Evolutionary conservation across 2,888 invertebrate genomes (phyloP).

Genomic region (Tenthredo notha): DNA sequence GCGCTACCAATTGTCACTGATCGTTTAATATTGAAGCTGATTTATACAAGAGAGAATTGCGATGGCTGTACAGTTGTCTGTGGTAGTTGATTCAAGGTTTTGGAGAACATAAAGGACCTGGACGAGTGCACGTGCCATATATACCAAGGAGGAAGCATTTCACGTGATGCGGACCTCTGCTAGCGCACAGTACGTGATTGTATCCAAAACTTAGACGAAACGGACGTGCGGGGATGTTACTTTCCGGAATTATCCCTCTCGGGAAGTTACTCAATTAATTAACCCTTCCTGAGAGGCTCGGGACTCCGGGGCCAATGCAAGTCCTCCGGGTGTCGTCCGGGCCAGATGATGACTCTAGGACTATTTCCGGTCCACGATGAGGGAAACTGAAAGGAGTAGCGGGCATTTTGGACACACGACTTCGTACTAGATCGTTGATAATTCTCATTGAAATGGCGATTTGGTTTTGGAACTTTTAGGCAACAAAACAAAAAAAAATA

Average conservation of each 20-base stretch:
- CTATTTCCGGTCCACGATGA: conserved; percentile 29
- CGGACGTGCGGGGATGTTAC: not conserved
- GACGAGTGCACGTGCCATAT: not conserved
- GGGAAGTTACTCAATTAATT: conserved; percentile 38
- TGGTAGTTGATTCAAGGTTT: not conserved
- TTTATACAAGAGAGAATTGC: conserved; percentile 4
- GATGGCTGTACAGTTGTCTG: not conserved
- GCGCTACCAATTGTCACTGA: conserved; percentile 11
- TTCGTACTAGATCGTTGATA: not conserved
- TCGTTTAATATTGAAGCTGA: conserved; percentile 29
- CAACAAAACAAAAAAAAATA: not conserved
- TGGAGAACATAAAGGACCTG: not conserved
- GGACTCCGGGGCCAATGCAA: not conserved
- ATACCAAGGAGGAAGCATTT: conserved; percentile 7
- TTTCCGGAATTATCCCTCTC: conserved; percentile 16
- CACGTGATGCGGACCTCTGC: not conserved
- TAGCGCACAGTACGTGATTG: conserved; percentile 20
- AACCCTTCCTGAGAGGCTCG: conserved; percentile 1
- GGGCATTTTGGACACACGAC: not conserved
- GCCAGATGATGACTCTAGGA: not conserved
- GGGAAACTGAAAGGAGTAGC: not conserved
- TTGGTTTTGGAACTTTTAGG: not conserved
- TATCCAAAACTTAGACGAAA: conserved; percentile 20
- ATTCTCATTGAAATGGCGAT: not conserved
- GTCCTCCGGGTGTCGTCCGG: not conserved